A percentile compares a stretch with the other conserved stretches of the same genome.
These are phyloP conservation scores for Gortyna flavago DNA, from an alignment of 2,888 invertebrate species.

Conservation along the genomic window DNA sequence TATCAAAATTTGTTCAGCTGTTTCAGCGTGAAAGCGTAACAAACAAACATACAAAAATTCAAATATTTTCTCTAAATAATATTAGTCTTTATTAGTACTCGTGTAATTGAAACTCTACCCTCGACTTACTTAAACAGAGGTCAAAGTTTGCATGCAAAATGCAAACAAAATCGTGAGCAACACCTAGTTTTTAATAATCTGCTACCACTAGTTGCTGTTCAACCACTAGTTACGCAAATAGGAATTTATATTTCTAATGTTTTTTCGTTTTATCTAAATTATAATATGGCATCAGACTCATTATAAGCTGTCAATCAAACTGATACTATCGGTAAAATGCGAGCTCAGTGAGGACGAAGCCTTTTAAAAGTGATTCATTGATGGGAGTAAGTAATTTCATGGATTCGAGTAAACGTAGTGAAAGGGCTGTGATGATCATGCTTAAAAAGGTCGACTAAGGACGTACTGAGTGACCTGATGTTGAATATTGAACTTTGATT, in stretches of 20 bases:
- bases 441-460: conserved; percentile 32
- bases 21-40: neutral
- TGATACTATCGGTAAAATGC: conserved; percentile 71
- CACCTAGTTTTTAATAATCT: conserved; percentile 63
- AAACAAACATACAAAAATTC: neutral
- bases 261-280: conserved; percentile 77
- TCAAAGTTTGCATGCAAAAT: neutral
- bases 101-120: neutral
- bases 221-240: conserved; percentile 79
- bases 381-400: conserved; percentile 46
- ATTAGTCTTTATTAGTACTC: neutral
- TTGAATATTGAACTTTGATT: neutral
- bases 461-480: conserved; percentile 3
- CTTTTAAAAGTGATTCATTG: conserved; percentile 62
- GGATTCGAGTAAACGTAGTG: conserved; percentile 57
- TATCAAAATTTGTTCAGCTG: neutral
- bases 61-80: neutral
- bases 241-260: conserved; percentile 74
- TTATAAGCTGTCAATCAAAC: conserved; percentile 80
- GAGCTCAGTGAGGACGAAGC: conserved; percentile 63
- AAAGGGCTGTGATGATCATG: conserved; percentile 51
- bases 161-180: conserved; percentile 21
- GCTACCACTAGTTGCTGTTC: conserved; percentile 56
- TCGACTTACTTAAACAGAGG: neutral
- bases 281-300: conserved; percentile 78